phyloP scores from a whole-genome alignment of 1,140 invertebrate species.

The Solenopsis invicta region DNA sequence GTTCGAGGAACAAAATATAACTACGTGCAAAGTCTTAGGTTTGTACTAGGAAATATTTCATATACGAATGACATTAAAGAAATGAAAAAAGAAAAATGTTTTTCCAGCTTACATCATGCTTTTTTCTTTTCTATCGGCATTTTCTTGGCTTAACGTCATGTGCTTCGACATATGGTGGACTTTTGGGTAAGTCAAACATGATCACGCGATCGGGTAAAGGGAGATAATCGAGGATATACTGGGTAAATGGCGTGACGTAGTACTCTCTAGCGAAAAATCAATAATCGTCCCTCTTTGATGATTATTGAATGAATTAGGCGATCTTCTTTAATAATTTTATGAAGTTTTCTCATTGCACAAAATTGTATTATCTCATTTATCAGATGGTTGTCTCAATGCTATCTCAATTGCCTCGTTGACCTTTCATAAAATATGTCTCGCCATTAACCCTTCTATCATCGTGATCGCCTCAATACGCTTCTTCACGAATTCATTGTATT shows the following conservation, averaged over 20 bases:
- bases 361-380: background rate
- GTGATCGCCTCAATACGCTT: background rate
- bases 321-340: conserved; percentile 14
- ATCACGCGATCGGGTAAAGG: background rate
- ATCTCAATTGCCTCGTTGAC: background rate
- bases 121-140: conserved; percentile 88
- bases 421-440: conserved; percentile 12
- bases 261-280: background rate
- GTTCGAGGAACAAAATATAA: background rate
- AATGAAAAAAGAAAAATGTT: conserved; percentile 38
- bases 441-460: conserved; percentile 1
- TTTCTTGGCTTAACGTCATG: conserved; percentile 92
- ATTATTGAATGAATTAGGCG: background rate
- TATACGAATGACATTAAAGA: background rate
- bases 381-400: background rate
- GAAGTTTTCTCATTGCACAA: background rate
- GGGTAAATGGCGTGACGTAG: background rate
- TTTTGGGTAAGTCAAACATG: conserved; percentile 85
- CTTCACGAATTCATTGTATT: conserved; percentile 9
- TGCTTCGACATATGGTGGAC: conserved; percentile 90
- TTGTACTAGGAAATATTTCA: conserved; percentile 7
- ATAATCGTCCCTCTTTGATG: background rate
- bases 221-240: conserved; percentile 4
- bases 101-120: conserved; percentile 81
- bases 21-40: conserved; percentile 79